A percentile compares a stretch with the other conserved stretches of the same genome.
Evolutionary conservation across 2,888 invertebrate species (phyloP).

Genomic region (Chrysolina americana): DNA sequence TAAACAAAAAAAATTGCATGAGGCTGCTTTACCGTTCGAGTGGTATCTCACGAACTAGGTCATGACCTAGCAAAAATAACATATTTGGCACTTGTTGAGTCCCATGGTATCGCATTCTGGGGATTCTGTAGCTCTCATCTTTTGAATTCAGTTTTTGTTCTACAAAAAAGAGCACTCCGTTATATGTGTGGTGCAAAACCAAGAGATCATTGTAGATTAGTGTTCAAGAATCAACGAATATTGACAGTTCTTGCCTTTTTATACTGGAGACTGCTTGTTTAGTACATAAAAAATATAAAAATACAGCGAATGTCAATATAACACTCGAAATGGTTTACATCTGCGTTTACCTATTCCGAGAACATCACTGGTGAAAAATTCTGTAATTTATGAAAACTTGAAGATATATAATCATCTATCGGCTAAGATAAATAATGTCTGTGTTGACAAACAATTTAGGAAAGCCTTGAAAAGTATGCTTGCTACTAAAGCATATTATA

Average conservation of each 20-base stretch:
- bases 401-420: too few species aligned
- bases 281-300: neutral
- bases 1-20: slow-evolving; percentile 3
- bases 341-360: too few species aligned
- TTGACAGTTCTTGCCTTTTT: neutral
- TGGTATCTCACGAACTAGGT: too few species aligned
- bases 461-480: too few species aligned
- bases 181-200: neutral
- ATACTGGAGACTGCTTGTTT: neutral
- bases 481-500: neutral
- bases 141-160: neutral
- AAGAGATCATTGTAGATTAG: neutral
- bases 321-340: neutral
- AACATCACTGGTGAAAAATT: too few species aligned
- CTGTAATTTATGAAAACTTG: too few species aligned
- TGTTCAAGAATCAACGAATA: neutral
- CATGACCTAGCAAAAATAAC: neutral
- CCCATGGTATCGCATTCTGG: neutral
- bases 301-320: neutral
- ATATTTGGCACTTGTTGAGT: neutral
- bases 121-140: neutral
- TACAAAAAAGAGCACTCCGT: neutral
- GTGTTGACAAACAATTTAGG: too few species aligned
- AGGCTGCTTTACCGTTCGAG: too few species aligned
- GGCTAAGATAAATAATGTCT: too few species aligned